A percentile compares a stretch with the other conserved stretches of the same genome.
Evolutionary conservation across 92 coral and sea anemone species (phyloP).

Genomic region (Plumapathes pennacea): DNA sequence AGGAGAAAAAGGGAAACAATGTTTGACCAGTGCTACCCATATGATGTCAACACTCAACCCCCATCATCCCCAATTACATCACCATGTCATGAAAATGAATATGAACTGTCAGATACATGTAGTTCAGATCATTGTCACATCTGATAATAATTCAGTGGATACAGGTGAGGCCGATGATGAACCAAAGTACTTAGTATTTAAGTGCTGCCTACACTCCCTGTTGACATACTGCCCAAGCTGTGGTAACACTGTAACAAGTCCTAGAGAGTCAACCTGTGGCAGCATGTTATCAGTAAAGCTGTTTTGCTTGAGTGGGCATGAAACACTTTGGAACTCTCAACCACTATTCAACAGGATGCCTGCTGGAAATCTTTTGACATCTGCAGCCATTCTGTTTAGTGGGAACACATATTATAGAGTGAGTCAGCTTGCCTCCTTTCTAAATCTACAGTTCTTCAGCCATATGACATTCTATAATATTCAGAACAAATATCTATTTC

Average conservation of each 20-base stretch:
- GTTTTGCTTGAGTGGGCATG: conserved; percentile 38
- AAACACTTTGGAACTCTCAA: conserved; percentile 52
- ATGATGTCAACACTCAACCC: too few relatives aligned
- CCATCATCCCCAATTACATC: too few relatives aligned
- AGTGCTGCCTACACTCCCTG: conserved; percentile 10
- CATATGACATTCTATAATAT: conserved; percentile 24
- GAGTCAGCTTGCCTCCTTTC: conserved; percentile 42
- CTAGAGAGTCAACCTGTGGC: conserved; percentile 19
- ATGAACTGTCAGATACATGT: too few relatives aligned
- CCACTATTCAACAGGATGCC: conserved; percentile 40
- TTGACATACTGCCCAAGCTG: conserved; percentile 28
- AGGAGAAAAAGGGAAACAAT: too few relatives aligned
- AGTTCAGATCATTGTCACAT: too few relatives aligned
- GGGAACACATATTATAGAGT: conserved; percentile 58
- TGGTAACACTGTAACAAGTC: conserved; percentile 20
- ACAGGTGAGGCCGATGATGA: too few relatives aligned
- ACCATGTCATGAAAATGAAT: too few relatives aligned
- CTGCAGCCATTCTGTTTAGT: conserved; percentile 58
- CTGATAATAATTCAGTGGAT: too few relatives aligned
- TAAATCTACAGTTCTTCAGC: conserved; percentile 37
- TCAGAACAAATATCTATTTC: conserved; percentile 39
- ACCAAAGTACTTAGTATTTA: conserved; percentile 23
- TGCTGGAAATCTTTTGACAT: conserved; percentile 54
- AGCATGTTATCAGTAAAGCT: conserved; percentile 34
- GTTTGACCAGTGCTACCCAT: too few relatives aligned